Conservation (phyloP, 2,888 invertebrate species). For the Pandemis heparana region DNA sequence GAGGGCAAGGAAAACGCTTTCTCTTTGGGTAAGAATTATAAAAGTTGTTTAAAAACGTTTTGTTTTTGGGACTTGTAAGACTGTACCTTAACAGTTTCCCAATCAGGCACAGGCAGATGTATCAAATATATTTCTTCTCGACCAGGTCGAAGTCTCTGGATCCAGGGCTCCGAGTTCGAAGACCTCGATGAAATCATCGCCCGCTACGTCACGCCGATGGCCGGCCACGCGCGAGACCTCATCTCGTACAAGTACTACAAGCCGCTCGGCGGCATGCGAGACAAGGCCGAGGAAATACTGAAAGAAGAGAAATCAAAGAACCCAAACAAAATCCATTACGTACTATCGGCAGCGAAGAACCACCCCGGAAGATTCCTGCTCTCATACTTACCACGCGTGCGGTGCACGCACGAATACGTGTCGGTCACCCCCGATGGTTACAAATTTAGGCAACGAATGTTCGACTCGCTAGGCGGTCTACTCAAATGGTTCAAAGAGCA, state of each 20-base stretch:
- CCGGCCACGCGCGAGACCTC: slow-evolving; percentile 95
- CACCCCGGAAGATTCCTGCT: slow-evolving; percentile 97
- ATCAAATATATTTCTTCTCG: background rate
- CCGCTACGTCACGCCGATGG: slow-evolving; percentile 98
- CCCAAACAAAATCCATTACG: slow-evolving; percentile 95
- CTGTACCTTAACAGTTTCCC: slow-evolving; percentile 23
- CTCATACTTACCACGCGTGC: slow-evolving; percentile 95
- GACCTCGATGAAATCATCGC: slow-evolving; percentile 99
- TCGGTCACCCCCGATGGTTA: slow-evolving; percentile 97
- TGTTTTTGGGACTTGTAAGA: too few relatives aligned
- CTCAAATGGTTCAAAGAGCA: slow-evolving; percentile 99
- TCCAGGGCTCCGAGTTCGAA: slow-evolving; percentile 97
- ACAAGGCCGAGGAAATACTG: slow-evolving; percentile 94
- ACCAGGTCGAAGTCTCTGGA: slow-evolving; percentile 89
- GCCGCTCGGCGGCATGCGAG: slow-evolving; percentile 91
- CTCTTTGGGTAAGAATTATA: slow-evolving; percentile 90
- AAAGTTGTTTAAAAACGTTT: too few relatives aligned
- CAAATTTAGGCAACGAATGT: slow-evolving; percentile 94
- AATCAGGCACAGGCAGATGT: background rate
- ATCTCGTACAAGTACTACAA: slow-evolving; percentile 96
- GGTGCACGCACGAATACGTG: slow-evolving; percentile 96
- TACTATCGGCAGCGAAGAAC: slow-evolving; percentile 93
- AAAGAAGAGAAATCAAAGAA: slow-evolving; percentile 96
- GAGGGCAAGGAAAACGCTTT: slow-evolving; percentile 98
- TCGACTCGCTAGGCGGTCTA: slow-evolving; percentile 91